Percentiles rank a stretch among this genome's conserved stretches.
Evolutionary conservation across 1,140 invertebrate species (phyloP).

Genomic region (Asbolus verrucosus): DNA sequence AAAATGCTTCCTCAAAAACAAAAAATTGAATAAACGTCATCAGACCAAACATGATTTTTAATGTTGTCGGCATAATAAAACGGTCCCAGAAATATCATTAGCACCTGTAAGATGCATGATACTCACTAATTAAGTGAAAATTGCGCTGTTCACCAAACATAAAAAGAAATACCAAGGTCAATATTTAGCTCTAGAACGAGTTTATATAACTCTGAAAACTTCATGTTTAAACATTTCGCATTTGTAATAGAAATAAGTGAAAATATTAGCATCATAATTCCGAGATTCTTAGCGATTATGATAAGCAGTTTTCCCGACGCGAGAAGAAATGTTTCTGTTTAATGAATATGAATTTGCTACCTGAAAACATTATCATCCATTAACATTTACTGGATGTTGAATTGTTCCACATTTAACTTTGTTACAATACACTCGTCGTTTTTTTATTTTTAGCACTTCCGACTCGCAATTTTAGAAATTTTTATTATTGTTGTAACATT

Average conservation of each 20-base stretch:
- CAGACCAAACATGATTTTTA: too few relatives aligned
- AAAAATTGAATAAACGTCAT: too few relatives aligned
- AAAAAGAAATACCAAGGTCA: slow-evolving; percentile 28
- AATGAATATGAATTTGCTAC: slow-evolving; percentile 7
- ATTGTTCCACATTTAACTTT: too few relatives aligned
- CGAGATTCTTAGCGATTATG: slow-evolving; percentile 18
- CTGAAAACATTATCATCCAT: slow-evolving; percentile 6
- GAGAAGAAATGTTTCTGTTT: slow-evolving; percentile 1
- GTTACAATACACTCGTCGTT: too few relatives aligned
- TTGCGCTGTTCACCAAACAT: slow-evolving; percentile 23
- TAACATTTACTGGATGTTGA: too few relatives aligned
- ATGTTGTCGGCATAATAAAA: not conserved
- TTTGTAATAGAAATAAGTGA: slow-evolving; percentile 20
- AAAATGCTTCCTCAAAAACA: too few relatives aligned
- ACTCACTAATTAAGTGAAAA: slow-evolving; percentile 23
- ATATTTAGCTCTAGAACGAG: slow-evolving; percentile 30
- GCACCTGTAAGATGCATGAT: not conserved
- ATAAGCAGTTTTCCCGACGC: not conserved
- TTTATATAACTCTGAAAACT: slow-evolving; percentile 15
- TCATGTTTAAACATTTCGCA: slow-evolving; percentile 16
- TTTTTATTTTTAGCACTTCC: too few relatives aligned
- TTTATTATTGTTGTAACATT: too few relatives aligned
- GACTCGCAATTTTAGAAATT: too few relatives aligned
- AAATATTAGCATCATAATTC: slow-evolving; percentile 14
- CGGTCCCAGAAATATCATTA: not conserved